Evolutionary conservation across 2,113 vertebrate genomes (phyloP), one percentile per base, ranked within the genome.

Genomic region (Colaptes auratus): DNA sequence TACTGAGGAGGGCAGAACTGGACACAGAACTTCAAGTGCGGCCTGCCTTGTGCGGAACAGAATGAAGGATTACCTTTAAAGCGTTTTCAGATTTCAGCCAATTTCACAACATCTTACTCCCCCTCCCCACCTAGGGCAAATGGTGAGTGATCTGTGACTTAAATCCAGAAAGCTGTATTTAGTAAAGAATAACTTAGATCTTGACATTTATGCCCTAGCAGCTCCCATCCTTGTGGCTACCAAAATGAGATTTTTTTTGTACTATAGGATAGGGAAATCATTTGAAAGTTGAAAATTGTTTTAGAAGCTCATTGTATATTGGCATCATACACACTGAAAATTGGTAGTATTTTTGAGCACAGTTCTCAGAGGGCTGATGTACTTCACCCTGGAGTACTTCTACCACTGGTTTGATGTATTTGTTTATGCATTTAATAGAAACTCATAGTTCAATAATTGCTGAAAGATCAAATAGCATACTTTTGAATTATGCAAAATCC

Each of bases 401-500:
- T 10, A 78, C 58, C 36, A 52, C 2, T 52, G 33, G 70, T 60
- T 86, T 89, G 86, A 87, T 82, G 42, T 77, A 91, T 88, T 90
- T 94, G 91, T 88, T 91, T 89, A 90, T 25, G n/a, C 77, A 66
- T 85, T 87, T 97, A 74, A 91, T 83, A 80, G 96, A 83, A 89
- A 56, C 71, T 74, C 61, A 67, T 91, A 78, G 55, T 86, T 96
- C 89, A 92, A 86, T 92, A 86, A 95, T 94, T 82, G 76, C 92
- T 79, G 88, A 76, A 70, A 73, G 61, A 95, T 92, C 94, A 95
- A 94, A 97, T 82, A 96, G 78, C 69, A 56, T 15, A 44, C 89
- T 94, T 92, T 19, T 97, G 92, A 97, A 97, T 97, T 97, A 97
- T 96, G 95, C 91, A 97, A 86, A 88, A 72, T 83, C 92, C 80